These are phyloP conservation scores for Psilopsiagon aurifrons DNA, from an alignment of 2,113 vertebrate genomes.

Conservation along the genomic window DNA sequence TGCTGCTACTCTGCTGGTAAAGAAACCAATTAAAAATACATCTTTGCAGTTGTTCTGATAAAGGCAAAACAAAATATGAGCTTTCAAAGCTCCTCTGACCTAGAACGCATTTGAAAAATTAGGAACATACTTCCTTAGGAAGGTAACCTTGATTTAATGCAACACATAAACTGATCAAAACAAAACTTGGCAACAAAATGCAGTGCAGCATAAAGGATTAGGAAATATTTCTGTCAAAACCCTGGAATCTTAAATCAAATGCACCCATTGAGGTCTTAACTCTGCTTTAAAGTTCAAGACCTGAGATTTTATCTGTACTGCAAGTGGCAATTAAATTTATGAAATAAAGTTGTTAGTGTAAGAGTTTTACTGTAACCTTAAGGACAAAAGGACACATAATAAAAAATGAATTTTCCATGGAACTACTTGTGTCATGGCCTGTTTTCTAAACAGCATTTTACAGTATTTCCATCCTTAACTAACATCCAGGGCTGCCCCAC, in stretches of 20 bases:
- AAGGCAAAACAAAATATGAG: background rate
- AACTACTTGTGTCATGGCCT: background rate
- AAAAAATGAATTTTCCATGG: background rate
- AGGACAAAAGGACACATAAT: background rate
- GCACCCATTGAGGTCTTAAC: background rate
- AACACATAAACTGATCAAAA: constrained; percentile 23
- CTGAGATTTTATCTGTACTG: background rate
- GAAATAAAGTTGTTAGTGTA: background rate
- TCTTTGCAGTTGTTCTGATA: background rate
- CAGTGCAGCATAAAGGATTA: background rate
- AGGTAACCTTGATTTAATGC: background rate
- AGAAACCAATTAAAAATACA: background rate
- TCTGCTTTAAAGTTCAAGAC: background rate
- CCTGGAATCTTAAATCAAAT: background rate
- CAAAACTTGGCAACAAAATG: constrained; percentile 4
- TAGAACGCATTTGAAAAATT: constrained; percentile 23
- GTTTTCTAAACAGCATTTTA: background rate
- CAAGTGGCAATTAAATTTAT: background rate
- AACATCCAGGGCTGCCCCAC: background rate
- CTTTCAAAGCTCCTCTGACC: constrained; percentile 8
- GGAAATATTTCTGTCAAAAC: background rate
- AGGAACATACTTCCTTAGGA: background rate
- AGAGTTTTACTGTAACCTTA: background rate
- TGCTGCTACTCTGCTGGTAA: background rate
- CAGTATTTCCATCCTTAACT: background rate